phyloP scores from a whole-genome alignment of 2,888 invertebrate species.

The Athalia cordata region DNA sequence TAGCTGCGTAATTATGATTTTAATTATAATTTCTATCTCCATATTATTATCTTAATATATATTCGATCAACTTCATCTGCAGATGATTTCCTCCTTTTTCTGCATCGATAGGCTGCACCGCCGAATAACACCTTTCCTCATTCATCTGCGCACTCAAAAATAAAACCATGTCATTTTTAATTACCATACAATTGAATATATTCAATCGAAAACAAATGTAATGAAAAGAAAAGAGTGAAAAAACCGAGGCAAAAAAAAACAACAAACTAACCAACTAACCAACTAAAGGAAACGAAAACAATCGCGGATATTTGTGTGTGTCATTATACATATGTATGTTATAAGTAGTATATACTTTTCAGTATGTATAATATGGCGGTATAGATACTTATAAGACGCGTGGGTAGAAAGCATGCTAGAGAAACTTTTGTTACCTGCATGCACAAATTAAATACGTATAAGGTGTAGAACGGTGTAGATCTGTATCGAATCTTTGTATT shows the following conservation, averaged over 20 bases:
- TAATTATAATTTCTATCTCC: slow-evolving; percentile 36
- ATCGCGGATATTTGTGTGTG: too few species aligned
- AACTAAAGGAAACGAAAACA: too few species aligned
- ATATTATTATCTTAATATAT: slow-evolving; percentile 8
- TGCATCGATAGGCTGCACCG: slow-evolving; percentile 52
- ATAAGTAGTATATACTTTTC: too few species aligned
- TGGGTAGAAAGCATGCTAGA: slow-evolving; percentile 70
- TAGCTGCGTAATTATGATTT: slow-evolving; percentile 33
- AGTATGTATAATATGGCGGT: background rate
- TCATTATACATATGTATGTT: too few species aligned
- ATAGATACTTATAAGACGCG: slow-evolving; percentile 55
- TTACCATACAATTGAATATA: background rate
- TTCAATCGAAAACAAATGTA: background rate
- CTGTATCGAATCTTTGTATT: background rate
- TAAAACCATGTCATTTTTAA: background rate
- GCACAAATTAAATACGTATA: slow-evolving; percentile 43
- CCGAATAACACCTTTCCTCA: slow-evolving; percentile 53
- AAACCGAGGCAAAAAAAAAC: too few species aligned
- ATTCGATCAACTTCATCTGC: too few species aligned
- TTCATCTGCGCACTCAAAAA: slow-evolving; percentile 59
- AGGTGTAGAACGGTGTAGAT: background rate
- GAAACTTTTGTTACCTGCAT: slow-evolving; percentile 66
- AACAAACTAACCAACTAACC: too few species aligned
- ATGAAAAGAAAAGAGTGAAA: background rate
- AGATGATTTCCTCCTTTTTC: slow-evolving; percentile 62